phyloP scores from a whole-genome alignment of 1,140 invertebrate species.

The Pseudachorutes palmiensis region DNA sequence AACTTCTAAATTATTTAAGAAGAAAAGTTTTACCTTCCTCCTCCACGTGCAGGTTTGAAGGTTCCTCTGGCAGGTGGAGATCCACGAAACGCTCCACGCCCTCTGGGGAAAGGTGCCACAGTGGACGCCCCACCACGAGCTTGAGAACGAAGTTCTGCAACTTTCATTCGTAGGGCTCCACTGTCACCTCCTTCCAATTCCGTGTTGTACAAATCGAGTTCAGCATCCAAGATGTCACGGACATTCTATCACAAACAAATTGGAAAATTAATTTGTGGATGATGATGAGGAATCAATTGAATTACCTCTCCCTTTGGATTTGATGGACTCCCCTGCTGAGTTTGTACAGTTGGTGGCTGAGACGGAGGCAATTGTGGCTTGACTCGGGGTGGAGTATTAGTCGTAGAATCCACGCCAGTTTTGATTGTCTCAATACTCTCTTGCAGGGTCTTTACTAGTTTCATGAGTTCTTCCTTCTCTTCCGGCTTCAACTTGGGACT shows the following conservation, averaged over 20 bases:
- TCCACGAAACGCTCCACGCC: conserved; percentile 21
- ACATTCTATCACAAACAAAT: conserved; percentile 49
- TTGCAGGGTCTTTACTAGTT: conserved; percentile 62
- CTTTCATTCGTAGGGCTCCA: conserved; percentile 59
- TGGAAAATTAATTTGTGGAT: not conserved
- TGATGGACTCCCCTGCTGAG: not conserved
- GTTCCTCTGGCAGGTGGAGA: conserved; percentile 15
- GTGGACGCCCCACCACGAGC: conserved; percentile 44
- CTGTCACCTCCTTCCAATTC: conserved; percentile 70
- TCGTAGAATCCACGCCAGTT: conserved; percentile 52
- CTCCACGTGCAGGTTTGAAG: conserved; percentile 17
- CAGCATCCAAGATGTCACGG: conserved; percentile 76
- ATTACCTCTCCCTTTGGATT: not conserved
- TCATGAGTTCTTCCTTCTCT: conserved; percentile 59
- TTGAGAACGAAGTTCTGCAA: conserved; percentile 61
- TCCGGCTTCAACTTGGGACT: conserved; percentile 48
- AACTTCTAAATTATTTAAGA: not conserved
- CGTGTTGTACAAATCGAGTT: conserved; percentile 75
- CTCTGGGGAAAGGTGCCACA: not conserved
- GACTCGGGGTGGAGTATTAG: conserved; percentile 7
- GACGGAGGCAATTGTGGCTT: conserved; percentile 6
- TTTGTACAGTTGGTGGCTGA: not conserved
- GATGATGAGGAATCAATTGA: too few species aligned
- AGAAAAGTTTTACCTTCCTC: conserved; percentile 14
- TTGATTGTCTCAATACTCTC: conserved; percentile 63